Evolutionary conservation across 2,113 vertebrate genomes (phyloP).

Genomic region (Chlamydotis undulata): DNA sequence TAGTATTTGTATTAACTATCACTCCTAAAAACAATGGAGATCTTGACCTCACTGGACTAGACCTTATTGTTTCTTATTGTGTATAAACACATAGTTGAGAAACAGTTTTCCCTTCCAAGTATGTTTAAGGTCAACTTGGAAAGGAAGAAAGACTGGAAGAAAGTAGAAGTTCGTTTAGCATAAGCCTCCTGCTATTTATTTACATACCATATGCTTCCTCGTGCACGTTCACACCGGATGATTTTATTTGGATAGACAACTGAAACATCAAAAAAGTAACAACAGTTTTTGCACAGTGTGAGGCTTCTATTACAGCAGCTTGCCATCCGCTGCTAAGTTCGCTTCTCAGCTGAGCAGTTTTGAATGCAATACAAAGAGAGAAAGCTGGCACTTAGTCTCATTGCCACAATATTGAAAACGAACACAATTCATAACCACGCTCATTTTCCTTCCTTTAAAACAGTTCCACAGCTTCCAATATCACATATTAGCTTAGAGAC

Average conservation of each 20-base stretch:
- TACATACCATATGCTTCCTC: conserved; percentile 61
- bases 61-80: not conserved
- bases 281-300: conserved; percentile 55
- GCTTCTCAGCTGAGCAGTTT: conserved; percentile 55
- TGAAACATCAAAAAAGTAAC: conserved; percentile 60
- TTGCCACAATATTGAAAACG: conserved; percentile 51
- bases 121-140: conserved; percentile 30
- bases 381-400: conserved; percentile 41
- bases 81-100: not conserved
- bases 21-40: not conserved
- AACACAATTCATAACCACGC: conserved; percentile 27
- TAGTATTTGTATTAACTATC: not conserved
- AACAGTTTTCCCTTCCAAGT: not conserved
- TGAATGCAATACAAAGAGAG: conserved; percentile 30
- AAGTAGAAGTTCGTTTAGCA: conserved; percentile 18
- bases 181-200: conserved; percentile 57
- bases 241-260: conserved; percentile 68
- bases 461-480: conserved; percentile 15
- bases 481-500: conserved; percentile 18
- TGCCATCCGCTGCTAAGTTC: conserved; percentile 34
- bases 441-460: conserved; percentile 39
- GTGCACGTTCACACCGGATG: not conserved
- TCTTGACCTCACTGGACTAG: not conserved
- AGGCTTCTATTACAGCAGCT: conserved; percentile 41
- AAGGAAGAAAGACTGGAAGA: not conserved